Conservation (phyloP, 2,797 vertebrate genomes). For the Phyllotis vaccarum region DNA sequence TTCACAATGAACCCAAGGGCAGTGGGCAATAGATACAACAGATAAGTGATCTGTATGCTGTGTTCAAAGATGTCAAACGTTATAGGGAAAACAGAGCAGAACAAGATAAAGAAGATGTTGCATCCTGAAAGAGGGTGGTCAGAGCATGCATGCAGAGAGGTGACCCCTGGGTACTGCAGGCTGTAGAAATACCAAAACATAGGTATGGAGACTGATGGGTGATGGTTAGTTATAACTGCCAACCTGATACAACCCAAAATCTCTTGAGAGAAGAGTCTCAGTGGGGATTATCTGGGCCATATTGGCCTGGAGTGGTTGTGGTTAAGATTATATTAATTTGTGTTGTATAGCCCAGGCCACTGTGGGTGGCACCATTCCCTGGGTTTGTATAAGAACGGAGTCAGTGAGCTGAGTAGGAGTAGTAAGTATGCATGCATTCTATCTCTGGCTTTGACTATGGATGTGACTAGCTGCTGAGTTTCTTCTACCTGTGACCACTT, state of each 20-base stretch:
- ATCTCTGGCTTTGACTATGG: not conserved
- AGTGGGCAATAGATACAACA: not conserved
- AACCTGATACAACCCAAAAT: not conserved
- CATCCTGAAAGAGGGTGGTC: not conserved
- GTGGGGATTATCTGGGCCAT: not conserved
- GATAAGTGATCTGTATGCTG: no score
- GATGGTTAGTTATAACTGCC: not conserved
- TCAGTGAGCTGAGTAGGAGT: not conserved
- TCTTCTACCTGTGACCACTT: not conserved
- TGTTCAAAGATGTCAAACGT: not conserved
- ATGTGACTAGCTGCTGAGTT: not conserved
- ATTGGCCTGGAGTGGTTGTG: not conserved
- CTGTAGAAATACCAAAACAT: not conserved
- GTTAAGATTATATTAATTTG: not conserved
- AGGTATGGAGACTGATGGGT: not conserved
- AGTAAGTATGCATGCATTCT: not conserved
- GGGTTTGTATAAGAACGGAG: not conserved
- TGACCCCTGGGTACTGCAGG: not conserved
- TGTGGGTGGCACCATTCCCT: not conserved
- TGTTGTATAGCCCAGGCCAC: not conserved
- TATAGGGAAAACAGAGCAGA: fast-evolving
- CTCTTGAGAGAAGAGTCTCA: not conserved
- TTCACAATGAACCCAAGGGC: not conserved
- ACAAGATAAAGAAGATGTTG: not conserved
- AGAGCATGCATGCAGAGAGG: not conserved